phyloP scores from a whole-genome alignment of 2,797 vertebrate species.

The Botia almorhae region DNA sequence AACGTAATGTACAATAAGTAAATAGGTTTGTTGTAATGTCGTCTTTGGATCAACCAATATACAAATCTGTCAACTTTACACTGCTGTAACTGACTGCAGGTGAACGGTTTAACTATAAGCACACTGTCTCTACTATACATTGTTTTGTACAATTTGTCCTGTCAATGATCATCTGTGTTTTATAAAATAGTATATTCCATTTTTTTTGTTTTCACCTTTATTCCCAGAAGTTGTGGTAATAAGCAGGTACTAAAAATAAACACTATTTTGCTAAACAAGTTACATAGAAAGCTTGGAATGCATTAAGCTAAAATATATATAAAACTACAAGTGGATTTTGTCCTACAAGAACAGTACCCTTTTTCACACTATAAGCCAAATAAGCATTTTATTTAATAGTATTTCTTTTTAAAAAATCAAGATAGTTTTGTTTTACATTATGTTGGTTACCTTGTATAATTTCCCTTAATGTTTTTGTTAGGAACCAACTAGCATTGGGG shows the following conservation, averaged over 20 bases:
- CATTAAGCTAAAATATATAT: slow-evolving; percentile 81
- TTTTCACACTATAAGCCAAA: slow-evolving; percentile 69
- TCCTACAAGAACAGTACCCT: slow-evolving; percentile 70
- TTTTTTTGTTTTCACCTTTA: slow-evolving; percentile 62
- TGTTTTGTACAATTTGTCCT: slow-evolving; percentile 77
- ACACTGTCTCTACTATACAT: slow-evolving; percentile 71
- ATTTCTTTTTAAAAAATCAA: slow-evolving; percentile 48
- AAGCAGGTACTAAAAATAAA: slow-evolving; percentile 73
- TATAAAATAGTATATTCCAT: slow-evolving; percentile 73
- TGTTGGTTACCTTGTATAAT: slow-evolving; percentile 62
- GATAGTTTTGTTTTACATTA: slow-evolving; percentile 55
- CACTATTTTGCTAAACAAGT: slow-evolving; percentile 77
- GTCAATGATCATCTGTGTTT: slow-evolving; percentile 77
- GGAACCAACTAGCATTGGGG: slow-evolving; percentile 74
- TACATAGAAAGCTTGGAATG: slow-evolving; percentile 85
- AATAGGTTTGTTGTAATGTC: slow-evolving; percentile 85
- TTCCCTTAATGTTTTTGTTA: slow-evolving; percentile 75
- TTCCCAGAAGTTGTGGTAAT: slow-evolving; percentile 74
- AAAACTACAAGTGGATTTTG: slow-evolving; percentile 75
- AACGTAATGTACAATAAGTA: slow-evolving; percentile 85
- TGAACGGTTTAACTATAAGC: slow-evolving; percentile 78
- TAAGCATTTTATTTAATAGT: slow-evolving; percentile 49
- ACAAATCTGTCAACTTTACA: slow-evolving; percentile 83
- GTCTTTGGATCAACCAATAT: slow-evolving; percentile 89
- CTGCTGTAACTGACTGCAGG: slow-evolving; percentile 81